These are phyloP conservation scores for Tapirus indicus DNA, from an alignment of 2,797 vertebrate genomes.

Conservation along the genomic window DNA sequence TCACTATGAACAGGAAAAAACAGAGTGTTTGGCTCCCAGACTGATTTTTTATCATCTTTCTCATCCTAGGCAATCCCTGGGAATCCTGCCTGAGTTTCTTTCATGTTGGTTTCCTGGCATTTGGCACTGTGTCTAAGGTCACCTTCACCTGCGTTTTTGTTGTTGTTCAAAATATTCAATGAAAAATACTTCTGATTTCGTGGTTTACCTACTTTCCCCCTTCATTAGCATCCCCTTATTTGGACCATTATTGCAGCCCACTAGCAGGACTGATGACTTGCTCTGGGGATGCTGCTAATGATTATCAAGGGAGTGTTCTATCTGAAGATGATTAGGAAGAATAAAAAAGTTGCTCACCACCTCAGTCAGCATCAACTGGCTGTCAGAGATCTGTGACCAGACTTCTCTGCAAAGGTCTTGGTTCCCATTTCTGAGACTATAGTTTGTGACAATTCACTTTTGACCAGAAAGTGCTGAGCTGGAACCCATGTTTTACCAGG, in stretches of 20 bases:
- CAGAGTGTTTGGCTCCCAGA: not conserved
- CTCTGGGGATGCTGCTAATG: slow-evolving; percentile 42
- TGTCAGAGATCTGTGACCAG: not conserved
- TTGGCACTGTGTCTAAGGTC: slow-evolving; percentile 20
- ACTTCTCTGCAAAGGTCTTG: not conserved
- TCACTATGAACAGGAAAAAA: not conserved
- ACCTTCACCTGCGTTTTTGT: not conserved
- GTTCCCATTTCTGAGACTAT: not conserved
- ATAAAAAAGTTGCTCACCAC: not conserved
- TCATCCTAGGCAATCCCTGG: not conserved
- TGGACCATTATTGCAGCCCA: not conserved
- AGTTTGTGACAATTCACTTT: not conserved
- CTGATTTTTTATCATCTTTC: not conserved
- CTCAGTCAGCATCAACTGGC: not conserved
- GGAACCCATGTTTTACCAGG: not conserved
- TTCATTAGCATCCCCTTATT: not conserved
- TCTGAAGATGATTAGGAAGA: not conserved
- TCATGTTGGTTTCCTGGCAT: not conserved
- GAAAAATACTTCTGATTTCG: slow-evolving; percentile 71
- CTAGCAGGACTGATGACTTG: slow-evolving; percentile 45
- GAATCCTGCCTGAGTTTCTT: not conserved
- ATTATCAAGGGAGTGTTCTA: not conserved
- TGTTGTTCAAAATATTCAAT: slow-evolving; percentile 10
- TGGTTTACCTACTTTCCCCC: slow-evolving; percentile 8
- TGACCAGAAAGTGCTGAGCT: not conserved